phyloP scores from a whole-genome alignment of 2,888 invertebrate species.

The Aphodius sticticus region DNA sequence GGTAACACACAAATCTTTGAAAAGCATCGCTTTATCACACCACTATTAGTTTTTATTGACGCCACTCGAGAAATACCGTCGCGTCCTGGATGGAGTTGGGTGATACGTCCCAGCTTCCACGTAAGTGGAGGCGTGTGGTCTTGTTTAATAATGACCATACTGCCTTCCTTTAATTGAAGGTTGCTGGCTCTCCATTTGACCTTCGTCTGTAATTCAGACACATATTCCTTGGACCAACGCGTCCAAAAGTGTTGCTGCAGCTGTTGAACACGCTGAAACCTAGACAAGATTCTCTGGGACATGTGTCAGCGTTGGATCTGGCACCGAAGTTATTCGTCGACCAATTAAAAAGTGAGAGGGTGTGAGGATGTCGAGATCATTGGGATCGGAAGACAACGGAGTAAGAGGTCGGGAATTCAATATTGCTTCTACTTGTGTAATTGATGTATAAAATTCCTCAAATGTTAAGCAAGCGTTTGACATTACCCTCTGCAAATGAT shows the following conservation, averaged over 20 bases:
- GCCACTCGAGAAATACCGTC: constrained; percentile 5
- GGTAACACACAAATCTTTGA: constrained; percentile 7
- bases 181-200: constrained; percentile 41
- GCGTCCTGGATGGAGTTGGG: not conserved
- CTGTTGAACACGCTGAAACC: constrained; percentile 44
- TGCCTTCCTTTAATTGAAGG: not conserved
- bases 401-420: constrained; percentile 46
- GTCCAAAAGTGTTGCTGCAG: constrained; percentile 42
- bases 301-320: constrained; percentile 44
- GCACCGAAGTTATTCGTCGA: constrained; percentile 41
- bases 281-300: constrained; percentile 34
- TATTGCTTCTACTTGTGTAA: constrained; percentile 45
- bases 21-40: not conserved
- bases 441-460: constrained; percentile 45
- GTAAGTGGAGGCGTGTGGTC: not conserved
- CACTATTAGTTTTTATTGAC: not conserved
- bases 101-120: constrained; percentile 6
- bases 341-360: constrained; percentile 44
- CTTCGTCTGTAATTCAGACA: constrained; percentile 42
- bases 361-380: constrained; percentile 44
- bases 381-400: constrained; percentile 44
- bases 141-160: not conserved
- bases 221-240: constrained; percentile 45
- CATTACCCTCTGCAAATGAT: constrained; percentile 44
- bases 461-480: constrained; percentile 40